These are phyloP conservation scores for Dasypogon diadema DNA, from an alignment of 2,888 invertebrate genomes.

Conservation along the genomic window DNA sequence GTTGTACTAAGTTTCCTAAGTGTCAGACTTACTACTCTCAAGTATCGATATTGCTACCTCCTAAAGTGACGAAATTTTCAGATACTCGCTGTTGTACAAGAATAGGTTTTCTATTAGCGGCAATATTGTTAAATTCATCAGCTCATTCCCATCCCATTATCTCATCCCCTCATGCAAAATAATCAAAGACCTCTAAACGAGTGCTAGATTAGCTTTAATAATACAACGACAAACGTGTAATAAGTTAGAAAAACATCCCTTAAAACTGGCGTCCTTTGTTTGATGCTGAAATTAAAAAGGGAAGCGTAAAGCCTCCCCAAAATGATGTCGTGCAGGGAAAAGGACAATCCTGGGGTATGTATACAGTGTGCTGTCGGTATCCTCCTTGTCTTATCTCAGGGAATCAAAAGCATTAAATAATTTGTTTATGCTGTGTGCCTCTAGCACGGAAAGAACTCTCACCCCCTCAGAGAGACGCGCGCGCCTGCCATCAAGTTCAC, in stretches of 20 bases:
- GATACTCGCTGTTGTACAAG: no score
- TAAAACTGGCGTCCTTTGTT: neutral
- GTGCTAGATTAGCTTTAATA: conserved; percentile 45
- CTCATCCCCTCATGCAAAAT: neutral
- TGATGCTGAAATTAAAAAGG: conserved; percentile 46
- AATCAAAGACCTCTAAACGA: conserved; percentile 31
- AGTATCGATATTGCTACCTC: no score
- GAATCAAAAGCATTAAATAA: conserved; percentile 52
- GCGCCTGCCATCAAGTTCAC: no score
- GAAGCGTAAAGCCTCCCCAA: neutral
- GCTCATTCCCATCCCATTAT: no score
- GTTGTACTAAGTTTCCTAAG: no score
- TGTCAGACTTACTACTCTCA: no score
- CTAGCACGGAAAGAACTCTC: neutral
- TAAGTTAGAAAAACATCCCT: conserved; percentile 39
- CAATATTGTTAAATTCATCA: no score
- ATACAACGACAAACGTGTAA: conserved; percentile 25
- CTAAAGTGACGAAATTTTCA: no score
- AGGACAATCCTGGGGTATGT: conserved; percentile 36
- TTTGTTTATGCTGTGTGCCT: conserved; percentile 38
- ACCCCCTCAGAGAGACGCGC: no score
- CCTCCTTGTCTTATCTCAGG: conserved; percentile 44
- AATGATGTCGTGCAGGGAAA: conserved; percentile 40
- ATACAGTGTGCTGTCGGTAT: neutral
- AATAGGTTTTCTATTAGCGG: no score